Evolutionary conservation across 2,797 vertebrate species (phyloP).

Genomic region (Microchirus variegatus): DNA sequence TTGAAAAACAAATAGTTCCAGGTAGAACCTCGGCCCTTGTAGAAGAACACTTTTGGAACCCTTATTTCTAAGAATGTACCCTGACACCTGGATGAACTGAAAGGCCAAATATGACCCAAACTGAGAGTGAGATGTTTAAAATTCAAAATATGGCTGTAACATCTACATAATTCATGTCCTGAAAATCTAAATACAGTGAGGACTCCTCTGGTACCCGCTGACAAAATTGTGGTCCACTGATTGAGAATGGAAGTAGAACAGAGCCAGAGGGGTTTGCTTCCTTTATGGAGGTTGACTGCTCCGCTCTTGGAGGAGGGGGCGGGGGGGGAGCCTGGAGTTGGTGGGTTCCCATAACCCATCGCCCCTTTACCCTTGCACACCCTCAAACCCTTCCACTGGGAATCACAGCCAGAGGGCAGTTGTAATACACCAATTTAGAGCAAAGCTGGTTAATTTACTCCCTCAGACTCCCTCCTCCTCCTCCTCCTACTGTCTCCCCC

Average conservation of each 20-base stretch:
- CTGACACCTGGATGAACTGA: neutral
- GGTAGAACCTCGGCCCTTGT: no score
- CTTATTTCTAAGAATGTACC: no score
- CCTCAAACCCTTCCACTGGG: slow-evolving; percentile 54
- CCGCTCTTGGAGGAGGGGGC: slow-evolving; percentile 46
- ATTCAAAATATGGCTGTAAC: slow-evolving; percentile 1
- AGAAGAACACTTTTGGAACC: no score
- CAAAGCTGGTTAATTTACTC: slow-evolving; percentile 75
- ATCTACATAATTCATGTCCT: neutral
- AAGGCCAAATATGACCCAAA: neutral
- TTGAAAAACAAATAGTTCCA: no score
- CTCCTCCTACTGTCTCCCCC: slow-evolving; percentile 42
- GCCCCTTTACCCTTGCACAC: slow-evolving; percentile 50
- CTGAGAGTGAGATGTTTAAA: neutral
- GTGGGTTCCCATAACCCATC: slow-evolving; percentile 66
- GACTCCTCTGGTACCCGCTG: slow-evolving; percentile 4
- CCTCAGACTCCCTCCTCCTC: slow-evolving; percentile 24
- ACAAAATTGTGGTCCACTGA: slow-evolving; percentile 40
- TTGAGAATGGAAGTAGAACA: slow-evolving; percentile 60
- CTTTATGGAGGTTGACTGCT: slow-evolving; percentile 31
- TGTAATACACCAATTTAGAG: slow-evolving; percentile 78
- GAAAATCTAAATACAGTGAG: slow-evolving; percentile 21
- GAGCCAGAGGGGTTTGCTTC: slow-evolving; percentile 52
- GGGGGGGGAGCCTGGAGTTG: slow-evolving; percentile 53
- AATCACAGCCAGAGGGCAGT: slow-evolving; percentile 72